Evolutionary conservation across 2,113 vertebrate species (phyloP).

Genomic region (Chaenocephalus aceratus): DNA sequence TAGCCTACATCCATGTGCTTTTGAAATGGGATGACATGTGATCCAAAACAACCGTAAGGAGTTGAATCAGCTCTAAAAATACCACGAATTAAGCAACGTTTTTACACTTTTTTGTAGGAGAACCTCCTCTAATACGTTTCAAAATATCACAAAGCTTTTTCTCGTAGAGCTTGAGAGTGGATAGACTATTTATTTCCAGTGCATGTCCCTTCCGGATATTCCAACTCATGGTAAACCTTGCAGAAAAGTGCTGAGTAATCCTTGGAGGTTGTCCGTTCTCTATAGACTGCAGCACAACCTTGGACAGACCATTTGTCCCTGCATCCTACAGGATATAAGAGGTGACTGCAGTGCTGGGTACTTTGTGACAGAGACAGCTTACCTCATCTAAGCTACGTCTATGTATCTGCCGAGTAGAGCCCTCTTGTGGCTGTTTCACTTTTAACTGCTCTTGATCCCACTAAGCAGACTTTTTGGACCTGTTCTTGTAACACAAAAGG

Average conservation of each 20-base stretch:
- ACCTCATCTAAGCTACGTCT: conserved; percentile 37
- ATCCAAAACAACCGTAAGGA: conserved; percentile 5
- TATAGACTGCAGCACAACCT: conserved; percentile 46
- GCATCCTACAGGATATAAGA: conserved; percentile 5
- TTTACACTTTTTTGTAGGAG: neutral
- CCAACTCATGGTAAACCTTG: conserved; percentile 10
- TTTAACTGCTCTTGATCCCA: conserved; percentile 46
- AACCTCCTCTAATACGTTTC: conserved; percentile 12
- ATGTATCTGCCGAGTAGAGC: conserved; percentile 34
- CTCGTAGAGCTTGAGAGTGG: neutral
- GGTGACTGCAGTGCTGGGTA: conserved; percentile 43
- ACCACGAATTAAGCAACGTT: conserved; percentile 24
- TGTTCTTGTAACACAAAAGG: neutral
- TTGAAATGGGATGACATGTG: neutral
- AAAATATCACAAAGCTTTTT: conserved; percentile 8
- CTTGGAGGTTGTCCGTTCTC: neutral
- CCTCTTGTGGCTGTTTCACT: conserved; percentile 44
- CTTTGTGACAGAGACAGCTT: conserved; percentile 50
- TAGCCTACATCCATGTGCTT: conserved; percentile 33
- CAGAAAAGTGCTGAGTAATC: conserved; percentile 42
- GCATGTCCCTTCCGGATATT: neutral
- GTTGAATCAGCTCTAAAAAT: conserved; percentile 54
- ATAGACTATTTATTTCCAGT: conserved; percentile 7
- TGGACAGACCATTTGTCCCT: conserved; percentile 42
- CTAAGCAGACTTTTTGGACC: conserved; percentile 26